Base-by-base conservation (phyloP, 2,113 vertebrate genomes). In the Macheiramphus alcinus region DNA sequence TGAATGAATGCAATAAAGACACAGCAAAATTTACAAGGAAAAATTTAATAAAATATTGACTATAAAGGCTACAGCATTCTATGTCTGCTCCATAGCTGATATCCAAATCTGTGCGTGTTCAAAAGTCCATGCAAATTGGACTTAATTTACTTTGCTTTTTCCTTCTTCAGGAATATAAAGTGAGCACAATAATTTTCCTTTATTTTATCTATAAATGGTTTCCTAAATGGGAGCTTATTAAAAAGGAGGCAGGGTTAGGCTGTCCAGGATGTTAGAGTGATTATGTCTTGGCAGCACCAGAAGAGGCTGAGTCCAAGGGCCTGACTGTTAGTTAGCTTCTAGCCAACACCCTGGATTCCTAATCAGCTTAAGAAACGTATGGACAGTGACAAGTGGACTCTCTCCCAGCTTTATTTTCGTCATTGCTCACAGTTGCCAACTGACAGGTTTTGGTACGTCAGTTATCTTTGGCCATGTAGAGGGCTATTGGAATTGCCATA, bases 1-100 rank as follows among this genome's bases (percentile, higher is more conserved):
- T 96, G 93, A 87, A 66, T 90, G 74, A 94, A 85, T 73, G 85
- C 90, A 97, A 97, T 98, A 98, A 97, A 96, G 91, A 88, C 88
- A 82, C 17, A 82, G 87, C 65, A 90, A 96, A 81, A 94, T 96
- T 96, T 97, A 96, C 85, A 83, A 96, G 96, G 93, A 95, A 93
- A 95, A 90, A 71, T 94, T 94, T 97, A 97, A 98, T 97, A 97
- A 97, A 95, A 92, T 95, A 94, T 96, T 89, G 76, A 90, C 93
- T 88, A 29, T 94, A 97, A 96, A 97, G 78, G 66, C 75, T 90
- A 79, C 85, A 92, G 42, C 48, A 26, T 90, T 96, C 83, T 93
- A 48, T 50, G 86, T 94, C 95, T 96, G 95, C 50, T 96, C 65
- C 38, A 16, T 32, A 91, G 84, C 61, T 95, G 88, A 86, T 68